Conservation (phyloP, 2,888 invertebrate species). For the Caradrina kadenii region DNA sequence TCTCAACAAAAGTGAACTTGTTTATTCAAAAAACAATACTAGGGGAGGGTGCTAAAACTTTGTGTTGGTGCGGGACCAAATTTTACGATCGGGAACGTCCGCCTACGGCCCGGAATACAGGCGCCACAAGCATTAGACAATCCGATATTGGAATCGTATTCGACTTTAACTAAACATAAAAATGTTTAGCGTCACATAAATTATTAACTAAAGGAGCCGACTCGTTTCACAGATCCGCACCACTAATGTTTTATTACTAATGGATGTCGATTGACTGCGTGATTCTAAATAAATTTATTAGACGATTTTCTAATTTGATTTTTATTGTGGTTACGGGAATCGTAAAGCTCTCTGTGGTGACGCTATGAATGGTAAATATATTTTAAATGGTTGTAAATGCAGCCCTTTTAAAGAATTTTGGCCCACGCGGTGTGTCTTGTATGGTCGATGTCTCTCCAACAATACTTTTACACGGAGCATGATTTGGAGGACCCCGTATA, state of each 20-base stretch:
- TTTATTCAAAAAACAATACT: constrained; percentile 85
- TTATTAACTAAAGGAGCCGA: constrained; percentile 87
- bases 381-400: constrained; percentile 87
- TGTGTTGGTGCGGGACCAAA: constrained; percentile 85
- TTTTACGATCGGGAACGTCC: constrained; percentile 85
- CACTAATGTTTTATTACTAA: constrained; percentile 85
- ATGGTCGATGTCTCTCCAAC: constrained; percentile 71
- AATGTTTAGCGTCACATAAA: constrained; percentile 88
- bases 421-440: constrained; percentile 75
- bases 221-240: constrained; percentile 82
- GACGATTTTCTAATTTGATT: constrained; percentile 73
- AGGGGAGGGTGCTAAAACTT: constrained; percentile 82
- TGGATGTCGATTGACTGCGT: constrained; percentile 80
- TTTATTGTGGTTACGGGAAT: constrained; percentile 75
- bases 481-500: constrained; percentile 87
- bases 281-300: constrained; percentile 76
- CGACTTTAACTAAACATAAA: constrained; percentile 88
- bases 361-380: constrained; percentile 81
- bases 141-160: constrained; percentile 85
- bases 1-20: constrained; percentile 82
- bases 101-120: constrained; percentile 80
- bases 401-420: constrained; percentile 80
- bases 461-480: constrained; percentile 85
- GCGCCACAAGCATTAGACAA: constrained; percentile 88
- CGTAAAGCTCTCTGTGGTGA: constrained; percentile 79